Conservation (phyloP, 37 sponge, comb jelly and placozoan species). For the Sycon ciliatum region DNA sequence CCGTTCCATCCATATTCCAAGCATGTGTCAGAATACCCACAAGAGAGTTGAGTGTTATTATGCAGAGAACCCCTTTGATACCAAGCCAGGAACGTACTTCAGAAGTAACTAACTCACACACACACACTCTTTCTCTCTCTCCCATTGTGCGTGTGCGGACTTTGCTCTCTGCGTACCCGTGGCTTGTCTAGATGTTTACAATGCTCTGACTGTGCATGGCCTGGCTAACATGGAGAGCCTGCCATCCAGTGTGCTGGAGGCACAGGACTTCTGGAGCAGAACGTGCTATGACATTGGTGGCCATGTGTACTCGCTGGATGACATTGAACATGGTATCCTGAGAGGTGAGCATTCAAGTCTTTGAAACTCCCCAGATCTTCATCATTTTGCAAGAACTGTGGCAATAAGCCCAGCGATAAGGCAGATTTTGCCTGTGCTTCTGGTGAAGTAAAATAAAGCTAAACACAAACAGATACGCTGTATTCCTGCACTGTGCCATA, state of each 20-base stretch:
- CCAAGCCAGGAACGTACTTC: not conserved
- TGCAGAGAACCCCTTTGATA: not conserved
- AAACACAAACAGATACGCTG: too few species aligned
- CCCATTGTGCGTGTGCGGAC: too few species aligned
- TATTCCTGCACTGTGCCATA: too few species aligned
- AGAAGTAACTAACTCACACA: not conserved
- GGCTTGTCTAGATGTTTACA: slow-evolving; percentile 58
- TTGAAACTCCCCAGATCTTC: too few species aligned
- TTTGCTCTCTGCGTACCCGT: not conserved
- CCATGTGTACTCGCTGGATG: slow-evolving; percentile 62
- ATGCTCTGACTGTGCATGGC: slow-evolving; percentile 72
- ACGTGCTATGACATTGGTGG: slow-evolving; percentile 70
- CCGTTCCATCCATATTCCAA: too few species aligned
- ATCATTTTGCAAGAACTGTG: too few species aligned
- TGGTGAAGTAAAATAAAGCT: too few species aligned
- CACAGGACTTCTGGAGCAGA: slow-evolving; percentile 50
- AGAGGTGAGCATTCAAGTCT: slow-evolving; percentile 43
- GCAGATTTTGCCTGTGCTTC: too few species aligned
- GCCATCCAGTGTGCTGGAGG: slow-evolving; percentile 64
- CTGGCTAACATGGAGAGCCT: slow-evolving; percentile 27
- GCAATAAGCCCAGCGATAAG: too few species aligned
- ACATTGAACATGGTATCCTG: slow-evolving; percentile 78
- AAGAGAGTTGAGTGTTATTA: too few species aligned
- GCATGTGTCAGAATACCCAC: too few species aligned
- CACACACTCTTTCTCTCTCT: too few species aligned